phyloP scores from a whole-genome alignment of 2,888 invertebrate genomes.

The Serrognathus titanus region DNA sequence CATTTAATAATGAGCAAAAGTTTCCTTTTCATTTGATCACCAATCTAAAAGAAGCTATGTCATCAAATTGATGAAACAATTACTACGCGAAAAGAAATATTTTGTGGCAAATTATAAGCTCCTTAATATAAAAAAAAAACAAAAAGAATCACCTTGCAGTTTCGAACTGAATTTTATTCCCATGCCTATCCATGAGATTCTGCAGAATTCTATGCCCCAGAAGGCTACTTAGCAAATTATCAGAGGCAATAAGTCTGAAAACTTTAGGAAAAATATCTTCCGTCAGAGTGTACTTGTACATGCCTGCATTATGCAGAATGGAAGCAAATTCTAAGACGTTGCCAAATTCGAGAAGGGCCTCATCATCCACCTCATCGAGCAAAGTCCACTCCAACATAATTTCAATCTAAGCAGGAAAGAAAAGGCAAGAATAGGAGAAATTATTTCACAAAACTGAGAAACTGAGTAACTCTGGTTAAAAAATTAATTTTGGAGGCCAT shows the following conservation, averaged over 20 bases:
- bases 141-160: slow-evolving; percentile 47
- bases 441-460: too few species aligned
- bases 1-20: too few species aligned
- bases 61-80: too few species aligned
- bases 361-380: slow-evolving; percentile 45
- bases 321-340: slow-evolving; percentile 55
- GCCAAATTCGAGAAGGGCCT: slow-evolving; percentile 53
- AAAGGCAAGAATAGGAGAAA: too few species aligned
- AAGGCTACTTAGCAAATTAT: slow-evolving; percentile 50
- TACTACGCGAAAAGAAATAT: too few species aligned
- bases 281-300: slow-evolving; percentile 50
- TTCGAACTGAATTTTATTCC: slow-evolving; percentile 50
- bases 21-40: too few species aligned
- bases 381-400: slow-evolving; percentile 55
- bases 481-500: too few species aligned
- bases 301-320: slow-evolving; percentile 46
- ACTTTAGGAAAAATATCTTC: slow-evolving; percentile 52
- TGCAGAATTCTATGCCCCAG: slow-evolving; percentile 56
- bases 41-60: too few species aligned
- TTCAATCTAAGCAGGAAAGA: slow-evolving; percentile 36
- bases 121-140: too few species aligned
- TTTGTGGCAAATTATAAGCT: too few species aligned
- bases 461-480: too few species aligned
- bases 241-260: slow-evolving; percentile 51
- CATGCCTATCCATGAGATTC: slow-evolving; percentile 55